Base-by-base conservation (phyloP, 2,888 invertebrate genomes). In the Nomada flava region DNA sequence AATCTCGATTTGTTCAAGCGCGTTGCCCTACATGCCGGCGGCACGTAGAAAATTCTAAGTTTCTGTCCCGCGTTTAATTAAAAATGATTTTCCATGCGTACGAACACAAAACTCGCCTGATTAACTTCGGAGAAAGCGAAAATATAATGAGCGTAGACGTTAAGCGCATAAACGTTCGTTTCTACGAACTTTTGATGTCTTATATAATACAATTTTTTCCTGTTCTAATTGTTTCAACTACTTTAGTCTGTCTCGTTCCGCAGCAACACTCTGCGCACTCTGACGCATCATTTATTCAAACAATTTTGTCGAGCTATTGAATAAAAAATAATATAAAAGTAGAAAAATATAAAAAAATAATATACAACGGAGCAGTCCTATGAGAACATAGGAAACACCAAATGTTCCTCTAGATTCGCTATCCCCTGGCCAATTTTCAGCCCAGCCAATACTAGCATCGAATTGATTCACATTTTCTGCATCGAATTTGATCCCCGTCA, bases 401-500 rank as follows among this genome's bases (percentile, higher is more conserved):
- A 36, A 36, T 36, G 36, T 7, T 36, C 36, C 36, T 36, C 0
- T 1, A 36, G 7, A 36, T 36, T 7, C 7, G 0, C 7, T 36
- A 7, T 7, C 7, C 20, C 7, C 20, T 53, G 7, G 20, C 7
- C 20, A 55, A 23, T 55, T 55, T 23, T 20, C 18, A 9, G 18
- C 23, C 10, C n/a, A 2, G 13, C 26, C n/a, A 36, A 36, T 4
- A 47, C 11, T 64, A 2, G n/a, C 20, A 15, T 7, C 23, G n/a
- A 57, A 44, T 69, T 69, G 57, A 57, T 57, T 44, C 57, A 3
- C n/a, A 69, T 67, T 59, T 29, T 52, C 42, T 55, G 47, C 15
- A 4, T 47, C 5, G 36, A 67, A 20, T 23, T 55, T 60, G 67
- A 62, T 77, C 62, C 62, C 75, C 60, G 36, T 47, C 55, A 13